A percentile compares a stretch with the other conserved stretches of the same genome.
Conservation (phyloP, 2,797 vertebrate species). For the Falco columbarius region DNA sequence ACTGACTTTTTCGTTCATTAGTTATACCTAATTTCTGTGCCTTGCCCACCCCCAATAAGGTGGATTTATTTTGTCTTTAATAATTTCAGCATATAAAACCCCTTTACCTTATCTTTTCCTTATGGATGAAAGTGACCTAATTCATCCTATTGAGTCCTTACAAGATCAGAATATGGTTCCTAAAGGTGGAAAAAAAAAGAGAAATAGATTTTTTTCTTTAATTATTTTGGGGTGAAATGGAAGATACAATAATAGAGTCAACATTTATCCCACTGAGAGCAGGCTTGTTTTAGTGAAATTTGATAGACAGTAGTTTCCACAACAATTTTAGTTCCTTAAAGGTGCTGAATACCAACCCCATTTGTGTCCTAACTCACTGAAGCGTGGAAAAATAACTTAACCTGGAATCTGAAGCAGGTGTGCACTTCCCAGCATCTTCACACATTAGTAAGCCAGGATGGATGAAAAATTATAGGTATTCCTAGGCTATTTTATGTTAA, state of each 20-base stretch:
- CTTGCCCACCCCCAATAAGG: not conserved
- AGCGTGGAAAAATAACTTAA: not conserved
- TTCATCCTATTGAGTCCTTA: rapidly evolving
- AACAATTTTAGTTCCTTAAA: not conserved
- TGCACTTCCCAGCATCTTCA: not conserved
- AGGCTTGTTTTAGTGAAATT: not conserved
- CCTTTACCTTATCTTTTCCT: not conserved
- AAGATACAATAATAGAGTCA: not conserved
- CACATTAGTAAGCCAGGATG: not conserved
- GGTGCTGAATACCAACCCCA: not conserved
- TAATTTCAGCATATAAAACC: not conserved
- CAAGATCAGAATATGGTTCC: not conserved
- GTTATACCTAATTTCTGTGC: too few relatives aligned
- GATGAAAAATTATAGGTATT: not conserved
- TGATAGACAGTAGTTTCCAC: not conserved
- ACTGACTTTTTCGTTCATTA: not conserved
- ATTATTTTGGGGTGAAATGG: not conserved
- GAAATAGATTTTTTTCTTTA: not conserved
- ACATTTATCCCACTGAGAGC: not conserved
- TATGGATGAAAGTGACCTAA: not conserved
- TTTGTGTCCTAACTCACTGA: not conserved
- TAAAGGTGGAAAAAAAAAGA: not conserved
- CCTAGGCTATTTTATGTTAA: not conserved
- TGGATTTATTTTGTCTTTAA: not conserved
- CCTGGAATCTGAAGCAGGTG: not conserved